Base-by-base conservation (phyloP, 2,797 vertebrate species). In the Botia kubotai region DNA sequence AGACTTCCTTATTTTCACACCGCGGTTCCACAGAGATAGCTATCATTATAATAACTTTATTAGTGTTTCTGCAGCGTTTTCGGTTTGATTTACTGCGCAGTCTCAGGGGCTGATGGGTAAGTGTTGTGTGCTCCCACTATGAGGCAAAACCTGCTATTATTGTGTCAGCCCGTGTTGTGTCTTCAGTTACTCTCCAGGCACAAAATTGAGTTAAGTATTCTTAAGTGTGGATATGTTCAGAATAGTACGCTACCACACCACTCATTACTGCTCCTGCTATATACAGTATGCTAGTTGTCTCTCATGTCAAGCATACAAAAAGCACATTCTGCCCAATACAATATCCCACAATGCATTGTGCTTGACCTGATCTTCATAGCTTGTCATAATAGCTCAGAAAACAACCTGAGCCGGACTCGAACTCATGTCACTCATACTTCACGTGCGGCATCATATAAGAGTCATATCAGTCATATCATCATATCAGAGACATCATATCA, bases 51-150 rank as follows among this genome's bases (percentile, higher is more conserved):
- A 91, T 89, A 92, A 89, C 89, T 92, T 89, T 92, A 92, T 92
- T 90, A 88, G 89, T 84, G 88, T 91, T 92, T 93, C 90, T 92
- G 91, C 88, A 91, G 91, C 90, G 90, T 93, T 93, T 93, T 89
- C 91, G 92, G 90, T 90, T 89, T 91, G 90, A 93, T 93, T 93
- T 91, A 89, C 89, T 91, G 91, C 82, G 82, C 83, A 82, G 87
- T 93, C 91, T 91, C 90, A 82, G 43, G 92, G 90, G 91, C 89
- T 92, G 52, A 48, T 86, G 88, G 88, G 90, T 84, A 91, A 88
- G 84, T 89, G 67, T 86, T 29, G 86, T 89, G 84, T 89, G 85
- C 87, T 87, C 86, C 69, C 83, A 83, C 84, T 84, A 83, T 36
- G 17, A 89, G 88, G 76, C 89, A 87, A 89, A 75, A 16, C 60